Conservation (phyloP, 2,113 vertebrate species). For the Camelus dromedarius region DNA sequence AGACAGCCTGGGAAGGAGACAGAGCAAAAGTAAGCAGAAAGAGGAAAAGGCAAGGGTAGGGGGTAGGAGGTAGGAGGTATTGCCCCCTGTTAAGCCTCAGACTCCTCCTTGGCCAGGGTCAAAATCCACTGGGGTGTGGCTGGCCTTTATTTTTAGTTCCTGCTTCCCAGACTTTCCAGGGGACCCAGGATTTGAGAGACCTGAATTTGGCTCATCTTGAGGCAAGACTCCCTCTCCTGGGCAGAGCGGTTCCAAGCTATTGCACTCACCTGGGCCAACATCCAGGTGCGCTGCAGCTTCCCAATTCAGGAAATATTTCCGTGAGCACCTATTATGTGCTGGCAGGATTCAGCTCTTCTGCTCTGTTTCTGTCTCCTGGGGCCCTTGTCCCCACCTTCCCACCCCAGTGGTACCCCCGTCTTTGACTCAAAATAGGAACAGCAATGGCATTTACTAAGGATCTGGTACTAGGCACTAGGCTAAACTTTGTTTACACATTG, state of each 20-base stretch:
- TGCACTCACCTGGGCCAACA: too few relatives aligned
- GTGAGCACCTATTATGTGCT: not conserved
- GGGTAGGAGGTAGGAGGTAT: too few relatives aligned
- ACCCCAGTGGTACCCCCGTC: not conserved
- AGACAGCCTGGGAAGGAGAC: not conserved
- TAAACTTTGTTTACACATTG: not conserved
- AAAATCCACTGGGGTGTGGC: not conserved
- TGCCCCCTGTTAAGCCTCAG: not conserved
- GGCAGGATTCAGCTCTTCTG: not conserved
- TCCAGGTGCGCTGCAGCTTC: not conserved
- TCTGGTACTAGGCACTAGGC: not conserved
- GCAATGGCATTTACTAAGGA: not conserved
- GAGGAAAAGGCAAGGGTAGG: not conserved
- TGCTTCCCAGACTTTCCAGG: not conserved
- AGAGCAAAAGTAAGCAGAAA: not conserved
- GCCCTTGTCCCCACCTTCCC: conserved; percentile 10
- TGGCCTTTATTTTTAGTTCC: not conserved
- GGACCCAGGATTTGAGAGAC: not conserved
- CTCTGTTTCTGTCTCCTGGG: not conserved
- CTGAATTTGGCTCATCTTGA: not conserved
- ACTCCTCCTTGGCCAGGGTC: not conserved
- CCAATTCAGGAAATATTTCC: not conserved
- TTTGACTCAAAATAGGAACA: conserved; percentile 29
- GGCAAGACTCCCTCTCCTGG: not conserved
- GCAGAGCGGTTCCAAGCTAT: not conserved